phyloP scores from a whole-genome alignment of 2,888 invertebrate species.

The Eutolmus rufibarbis region DNA sequence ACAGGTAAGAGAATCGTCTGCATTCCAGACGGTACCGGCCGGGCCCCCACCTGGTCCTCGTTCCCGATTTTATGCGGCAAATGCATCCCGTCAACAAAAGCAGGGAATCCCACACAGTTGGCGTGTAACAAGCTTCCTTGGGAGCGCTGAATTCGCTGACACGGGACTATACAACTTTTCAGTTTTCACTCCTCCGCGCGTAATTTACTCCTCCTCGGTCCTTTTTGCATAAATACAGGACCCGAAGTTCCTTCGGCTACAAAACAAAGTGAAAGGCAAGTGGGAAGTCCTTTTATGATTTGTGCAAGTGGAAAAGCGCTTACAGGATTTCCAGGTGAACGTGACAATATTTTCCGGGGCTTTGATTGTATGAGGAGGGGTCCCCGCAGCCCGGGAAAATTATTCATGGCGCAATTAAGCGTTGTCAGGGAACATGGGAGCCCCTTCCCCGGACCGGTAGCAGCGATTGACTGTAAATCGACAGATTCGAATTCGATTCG shows the following conservation, averaged over 20 bases:
- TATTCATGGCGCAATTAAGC: not conserved
- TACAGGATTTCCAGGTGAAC: conserved; percentile 3
- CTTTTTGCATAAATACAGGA: not conserved
- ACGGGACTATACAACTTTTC: not conserved
- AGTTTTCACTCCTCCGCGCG: not conserved
- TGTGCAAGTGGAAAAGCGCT: conserved; percentile 15
- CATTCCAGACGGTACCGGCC: not conserved
- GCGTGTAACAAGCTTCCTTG: not conserved
- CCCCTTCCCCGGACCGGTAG: not conserved
- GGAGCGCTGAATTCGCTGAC: not conserved
- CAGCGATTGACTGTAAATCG: not conserved
- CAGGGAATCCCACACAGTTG: not conserved
- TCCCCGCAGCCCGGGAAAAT: not conserved
- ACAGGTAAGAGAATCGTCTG: not conserved
- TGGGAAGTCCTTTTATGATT: conserved; percentile 12
- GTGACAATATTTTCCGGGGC: conserved; percentile 11
- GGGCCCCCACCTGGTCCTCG: not conserved
- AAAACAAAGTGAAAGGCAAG: not conserved
- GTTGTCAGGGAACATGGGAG: not conserved
- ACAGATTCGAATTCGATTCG: not conserved
- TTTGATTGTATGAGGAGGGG: not conserved
- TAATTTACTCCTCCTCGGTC: not conserved
- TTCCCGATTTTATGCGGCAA: not conserved
- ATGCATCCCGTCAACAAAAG: not conserved
- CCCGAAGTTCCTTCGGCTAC: not conserved